phyloP scores from a whole-genome alignment of 2,888 invertebrate genomes.

The Proisotoma minuta region DNA sequence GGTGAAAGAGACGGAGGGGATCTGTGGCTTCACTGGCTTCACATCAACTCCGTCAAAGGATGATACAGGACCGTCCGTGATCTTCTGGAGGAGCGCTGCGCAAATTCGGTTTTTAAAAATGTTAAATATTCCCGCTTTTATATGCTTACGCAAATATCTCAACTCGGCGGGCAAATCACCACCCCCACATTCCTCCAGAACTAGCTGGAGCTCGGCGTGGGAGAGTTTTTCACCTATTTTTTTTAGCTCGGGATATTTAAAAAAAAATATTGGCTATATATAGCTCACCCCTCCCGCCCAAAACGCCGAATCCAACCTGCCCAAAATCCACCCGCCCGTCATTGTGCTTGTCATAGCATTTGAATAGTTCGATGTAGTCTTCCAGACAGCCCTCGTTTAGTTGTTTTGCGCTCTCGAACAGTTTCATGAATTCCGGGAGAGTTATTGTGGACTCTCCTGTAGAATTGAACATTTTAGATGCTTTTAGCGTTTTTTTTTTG shows the following conservation, averaged over 20 bases:
- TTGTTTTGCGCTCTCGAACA: slow-evolving; percentile 91
- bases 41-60: background rate
- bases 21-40: slow-evolving; percentile 11
- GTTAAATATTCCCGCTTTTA: background rate
- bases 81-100: slow-evolving; percentile 25
- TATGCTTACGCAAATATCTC: background rate
- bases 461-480: background rate
- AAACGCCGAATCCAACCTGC: too few species aligned
- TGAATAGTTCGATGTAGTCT: slow-evolving; percentile 98
- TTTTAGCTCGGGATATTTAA: too few species aligned
- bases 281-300: too few species aligned
- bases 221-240: slow-evolving; percentile 72
- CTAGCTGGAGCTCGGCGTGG: slow-evolving; percentile 69
- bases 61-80: slow-evolving; percentile 24
- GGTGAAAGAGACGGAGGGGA: slow-evolving; percentile 29
- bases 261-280: too few species aligned
- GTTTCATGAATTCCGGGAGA: slow-evolving; percentile 96
- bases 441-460: slow-evolving; percentile 76
- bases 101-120: background rate
- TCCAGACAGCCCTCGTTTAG: slow-evolving; percentile 98
- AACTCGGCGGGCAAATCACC: background rate
- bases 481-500: background rate
- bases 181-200: slow-evolving; percentile 76
- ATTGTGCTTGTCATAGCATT: slow-evolving; percentile 97
- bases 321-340: too few species aligned